Evolutionary conservation across 1,140 invertebrate genomes (phyloP).

Genomic region (Anagrus nilaparvatae): DNA sequence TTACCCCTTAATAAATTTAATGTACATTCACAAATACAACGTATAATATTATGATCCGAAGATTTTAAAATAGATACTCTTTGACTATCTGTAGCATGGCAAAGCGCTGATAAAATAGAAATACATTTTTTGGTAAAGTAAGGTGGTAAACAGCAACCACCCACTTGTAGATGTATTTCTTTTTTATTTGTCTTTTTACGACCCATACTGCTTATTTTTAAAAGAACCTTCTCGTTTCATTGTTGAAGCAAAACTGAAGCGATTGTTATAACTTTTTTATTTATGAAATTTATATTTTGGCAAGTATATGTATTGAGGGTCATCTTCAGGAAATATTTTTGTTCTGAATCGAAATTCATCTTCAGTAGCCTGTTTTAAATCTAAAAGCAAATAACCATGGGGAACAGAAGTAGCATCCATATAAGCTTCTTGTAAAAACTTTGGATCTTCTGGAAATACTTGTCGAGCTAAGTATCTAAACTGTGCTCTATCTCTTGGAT

Average conservation of each 20-base stretch:
- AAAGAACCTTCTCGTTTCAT: no score
- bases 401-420: conserved; percentile 27
- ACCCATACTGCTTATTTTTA: no score
- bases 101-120: neutral
- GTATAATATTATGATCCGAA: conserved; percentile 11
- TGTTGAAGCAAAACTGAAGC: neutral
- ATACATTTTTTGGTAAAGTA: conserved; percentile 6
- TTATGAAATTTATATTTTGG: conserved; percentile 10
- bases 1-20: conserved; percentile 15
- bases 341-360: conserved; percentile 24
- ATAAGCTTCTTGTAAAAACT: conserved; percentile 33
- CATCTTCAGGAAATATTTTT: conserved; percentile 15
- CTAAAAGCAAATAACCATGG: conserved; percentile 30
- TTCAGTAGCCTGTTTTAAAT: conserved; percentile 27
- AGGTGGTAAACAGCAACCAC: no score
- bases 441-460: conserved; percentile 29
- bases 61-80: conserved; percentile 9
- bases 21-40: conserved; percentile 19
- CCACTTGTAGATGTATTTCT: no score
- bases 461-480: conserved; percentile 29
- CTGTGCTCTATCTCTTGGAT: conserved; percentile 33
- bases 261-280: no score
- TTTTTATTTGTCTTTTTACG: no score
- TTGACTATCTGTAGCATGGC: conserved; percentile 7
- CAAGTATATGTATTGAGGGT: conserved; percentile 9